Evolutionary conservation across 2,888 invertebrate species (phyloP).

Genomic region (Chrysotoxum bicinctum): DNA sequence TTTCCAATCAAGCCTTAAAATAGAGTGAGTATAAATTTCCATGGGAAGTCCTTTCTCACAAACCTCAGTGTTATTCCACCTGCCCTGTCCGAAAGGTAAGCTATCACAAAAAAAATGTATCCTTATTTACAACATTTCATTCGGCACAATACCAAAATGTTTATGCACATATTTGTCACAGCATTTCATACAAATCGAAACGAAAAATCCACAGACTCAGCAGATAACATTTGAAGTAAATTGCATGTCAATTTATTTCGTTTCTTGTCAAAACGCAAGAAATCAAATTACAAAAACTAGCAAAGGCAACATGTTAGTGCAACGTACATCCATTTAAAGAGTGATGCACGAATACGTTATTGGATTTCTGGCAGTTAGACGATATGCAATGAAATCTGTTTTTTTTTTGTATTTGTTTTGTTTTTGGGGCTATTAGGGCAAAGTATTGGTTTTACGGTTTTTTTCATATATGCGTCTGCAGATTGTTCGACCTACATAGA

Average conservation of each 20-base stretch:
- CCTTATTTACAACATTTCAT: not conserved
- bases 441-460: not conserved
- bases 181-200: not conserved
- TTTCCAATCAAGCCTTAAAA: too few species aligned
- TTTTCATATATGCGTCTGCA: too few species aligned
- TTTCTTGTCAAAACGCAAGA: slow-evolving; percentile 64
- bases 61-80: not conserved
- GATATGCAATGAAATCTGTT: slow-evolving; percentile 23
- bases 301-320: slow-evolving; percentile 29
- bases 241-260: slow-evolving; percentile 63
- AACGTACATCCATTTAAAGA: slow-evolving; percentile 14
- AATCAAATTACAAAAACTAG: slow-evolving; percentile 57
- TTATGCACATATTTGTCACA: not conserved
- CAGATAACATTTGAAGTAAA: slow-evolving; percentile 46
- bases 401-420: not conserved
- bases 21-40: too few species aligned
- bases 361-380: slow-evolving; percentile 39
- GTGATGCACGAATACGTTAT: slow-evolving; percentile 49
- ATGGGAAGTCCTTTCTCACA: too few species aligned
- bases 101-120: not conserved
- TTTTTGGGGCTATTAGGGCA: not conserved
- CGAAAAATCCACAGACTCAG: not conserved
- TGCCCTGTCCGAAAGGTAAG: not conserved
- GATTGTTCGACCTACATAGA: too few species aligned
- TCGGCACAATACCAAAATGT: not conserved